Evolutionary conservation across 2,888 invertebrate species (phyloP).

Genomic region (Plagiodera versicolora): DNA sequence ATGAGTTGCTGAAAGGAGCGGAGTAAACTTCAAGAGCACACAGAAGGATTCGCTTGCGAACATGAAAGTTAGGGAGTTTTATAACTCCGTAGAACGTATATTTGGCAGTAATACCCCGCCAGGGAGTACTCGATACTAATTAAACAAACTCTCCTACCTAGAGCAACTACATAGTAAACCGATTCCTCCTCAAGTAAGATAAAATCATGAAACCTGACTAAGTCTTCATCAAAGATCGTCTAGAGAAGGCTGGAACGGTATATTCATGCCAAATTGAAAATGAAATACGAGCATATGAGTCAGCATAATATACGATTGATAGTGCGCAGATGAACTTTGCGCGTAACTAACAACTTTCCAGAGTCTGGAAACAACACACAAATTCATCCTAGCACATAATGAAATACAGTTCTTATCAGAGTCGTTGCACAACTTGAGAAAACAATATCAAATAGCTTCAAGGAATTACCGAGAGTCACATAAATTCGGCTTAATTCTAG

Average conservation of each 20-base stretch:
- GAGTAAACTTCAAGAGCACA: background rate
- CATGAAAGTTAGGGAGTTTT: background rate
- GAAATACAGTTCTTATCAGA: background rate
- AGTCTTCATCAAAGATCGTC: background rate
- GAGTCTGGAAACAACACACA: background rate
- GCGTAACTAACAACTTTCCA: too few species aligned
- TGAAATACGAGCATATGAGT: too few species aligned
- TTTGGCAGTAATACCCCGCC: conserved; percentile 3
- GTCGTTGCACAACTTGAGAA: background rate
- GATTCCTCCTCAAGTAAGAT: background rate
- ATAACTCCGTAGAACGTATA: conserved; percentile 5
- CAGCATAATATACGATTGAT: too few species aligned
- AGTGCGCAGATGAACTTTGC: too few species aligned
- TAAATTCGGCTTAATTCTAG: background rate
- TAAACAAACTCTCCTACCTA: conserved; percentile 1
- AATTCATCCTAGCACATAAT: background rate
- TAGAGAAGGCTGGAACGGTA: too few species aligned
- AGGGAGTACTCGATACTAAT: conserved; percentile 6
- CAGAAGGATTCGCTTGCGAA: background rate
- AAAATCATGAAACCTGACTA: background rate
- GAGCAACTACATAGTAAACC: background rate
- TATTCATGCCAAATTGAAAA: too few species aligned
- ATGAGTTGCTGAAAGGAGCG: background rate
- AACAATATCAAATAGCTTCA: background rate
- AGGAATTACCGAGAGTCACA: background rate